Evolutionary conservation across 2,888 invertebrate species (phyloP).

Genomic region (Agriopis aurantiaria): DNA sequence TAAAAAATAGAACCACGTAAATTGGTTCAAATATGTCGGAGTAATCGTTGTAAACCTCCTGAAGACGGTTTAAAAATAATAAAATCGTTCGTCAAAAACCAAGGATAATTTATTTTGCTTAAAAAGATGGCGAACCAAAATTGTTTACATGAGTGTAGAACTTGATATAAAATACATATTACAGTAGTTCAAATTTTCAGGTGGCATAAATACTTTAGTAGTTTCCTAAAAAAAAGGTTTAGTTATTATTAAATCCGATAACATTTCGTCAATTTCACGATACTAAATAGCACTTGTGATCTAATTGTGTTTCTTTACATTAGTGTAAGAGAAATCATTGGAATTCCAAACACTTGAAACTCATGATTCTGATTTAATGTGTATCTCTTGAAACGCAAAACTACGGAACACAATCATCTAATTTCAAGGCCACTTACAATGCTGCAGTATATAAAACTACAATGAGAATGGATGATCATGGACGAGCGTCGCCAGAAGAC

Average conservation of each 20-base stretch:
- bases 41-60: too few species aligned
- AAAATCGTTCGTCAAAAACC: neutral
- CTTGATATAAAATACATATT: neutral
- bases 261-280: neutral
- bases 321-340: neutral
- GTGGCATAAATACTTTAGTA: neutral
- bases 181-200: neutral
- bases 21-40: too few species aligned
- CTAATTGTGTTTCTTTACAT: neutral
- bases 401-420: slow-evolving; percentile 63
- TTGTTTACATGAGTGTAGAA: neutral
- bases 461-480: slow-evolving; percentile 74
- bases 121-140: slow-evolving; percentile 12
- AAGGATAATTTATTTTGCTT: neutral
- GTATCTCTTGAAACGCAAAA: slow-evolving; percentile 51
- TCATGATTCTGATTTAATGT: slow-evolving; percentile 21
- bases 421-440: slow-evolving; percentile 67
- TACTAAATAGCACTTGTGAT: neutral
- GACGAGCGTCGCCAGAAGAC: slow-evolving; percentile 69
- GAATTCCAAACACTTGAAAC: slow-evolving; percentile 26
- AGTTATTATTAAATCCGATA: neutral
- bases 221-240: neutral
- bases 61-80: too few species aligned
- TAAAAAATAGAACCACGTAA: too few species aligned
- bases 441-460: slow-evolving; percentile 71